These are phyloP conservation scores for Dipodomys stephensi DNA, from an alignment of 2,113 vertebrate genomes.

Conservation along the genomic window DNA sequence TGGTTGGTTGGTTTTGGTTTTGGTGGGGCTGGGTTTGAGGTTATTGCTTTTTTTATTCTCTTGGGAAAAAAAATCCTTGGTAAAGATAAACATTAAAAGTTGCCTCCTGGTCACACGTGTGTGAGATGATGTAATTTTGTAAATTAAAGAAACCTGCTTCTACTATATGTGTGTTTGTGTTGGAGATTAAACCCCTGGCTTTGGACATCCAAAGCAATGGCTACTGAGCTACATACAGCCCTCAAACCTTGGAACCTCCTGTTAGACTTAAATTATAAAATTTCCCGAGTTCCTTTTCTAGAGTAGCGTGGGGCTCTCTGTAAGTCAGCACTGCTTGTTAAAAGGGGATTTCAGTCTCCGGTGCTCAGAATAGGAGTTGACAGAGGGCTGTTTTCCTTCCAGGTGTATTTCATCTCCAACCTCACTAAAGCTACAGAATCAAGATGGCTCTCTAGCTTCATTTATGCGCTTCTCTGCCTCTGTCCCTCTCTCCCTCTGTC, in stretches of 20 bases:
- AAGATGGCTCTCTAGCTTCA: background rate
- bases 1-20: too few relatives aligned
- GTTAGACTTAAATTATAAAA: background rate
- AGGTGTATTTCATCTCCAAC: background rate
- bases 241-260: background rate
- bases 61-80: background rate
- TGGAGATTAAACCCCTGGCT: fast-evolving
- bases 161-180: too few relatives aligned
- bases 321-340: background rate
- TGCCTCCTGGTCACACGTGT: background rate
- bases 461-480: background rate
- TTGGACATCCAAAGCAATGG: background rate
- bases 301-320: background rate
- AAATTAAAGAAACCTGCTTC: background rate
- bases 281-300: background rate
- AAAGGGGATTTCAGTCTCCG: background rate
- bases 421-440: background rate
- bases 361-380: background rate
- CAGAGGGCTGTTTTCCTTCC: background rate
- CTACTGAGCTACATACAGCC: too few relatives aligned
- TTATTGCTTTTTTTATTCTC: background rate
- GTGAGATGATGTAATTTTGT: background rate
- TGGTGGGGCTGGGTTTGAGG: background rate
- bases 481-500: background rate
- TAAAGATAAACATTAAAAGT: background rate